Evolutionary conservation across 2,888 invertebrate genomes (phyloP), one percentile per base, ranked within the genome.

Genomic region (Athalia rosae): DNA sequence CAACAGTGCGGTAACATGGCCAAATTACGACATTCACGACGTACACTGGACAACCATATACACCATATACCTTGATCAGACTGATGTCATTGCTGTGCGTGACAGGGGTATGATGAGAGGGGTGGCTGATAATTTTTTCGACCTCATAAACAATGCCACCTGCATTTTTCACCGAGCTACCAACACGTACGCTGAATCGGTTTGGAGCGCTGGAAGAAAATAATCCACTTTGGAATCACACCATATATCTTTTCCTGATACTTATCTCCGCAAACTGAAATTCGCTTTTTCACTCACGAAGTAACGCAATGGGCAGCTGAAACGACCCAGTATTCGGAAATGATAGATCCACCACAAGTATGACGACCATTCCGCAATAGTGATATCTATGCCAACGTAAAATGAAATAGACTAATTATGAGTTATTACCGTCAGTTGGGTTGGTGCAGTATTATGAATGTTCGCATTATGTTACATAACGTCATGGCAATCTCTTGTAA

Each of bases 301-400:
- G 64, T 56, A 62, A 9, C 28, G 48, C 77, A 77, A 61, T 77
- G 69, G 13, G 77, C 77, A 13, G 69, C 69, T 11, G 67, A 47
- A 50, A 77, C n/a, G 48, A 77, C 47, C 77, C 77, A 77, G 58
- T 13, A 47, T 15, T 77, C 61, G 58, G 8, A 61, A 13, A 77
- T 61, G 11, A 77, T 69, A 41, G 48, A 15, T 47, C 67, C 77
- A 13, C 77, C 77, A 45, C 77, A 77, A 58, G 13, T 45, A 15
- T 71, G 71, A 11, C 58, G 58, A n/a, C 56, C 71, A n/a, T 45
- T 13, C 9, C 56, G 41, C 71, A 71, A 15, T 13, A 48, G 4
- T 56, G 71, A 71, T 43, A 71, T 45, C 71, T 71, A 43, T 56
- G n/a, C 0, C 1, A 41, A 71, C 9, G 3, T 5, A 71, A 64